Evolutionary conservation across 2,113 vertebrate species (phyloP).

Genomic region (Bos javanicus): DNA sequence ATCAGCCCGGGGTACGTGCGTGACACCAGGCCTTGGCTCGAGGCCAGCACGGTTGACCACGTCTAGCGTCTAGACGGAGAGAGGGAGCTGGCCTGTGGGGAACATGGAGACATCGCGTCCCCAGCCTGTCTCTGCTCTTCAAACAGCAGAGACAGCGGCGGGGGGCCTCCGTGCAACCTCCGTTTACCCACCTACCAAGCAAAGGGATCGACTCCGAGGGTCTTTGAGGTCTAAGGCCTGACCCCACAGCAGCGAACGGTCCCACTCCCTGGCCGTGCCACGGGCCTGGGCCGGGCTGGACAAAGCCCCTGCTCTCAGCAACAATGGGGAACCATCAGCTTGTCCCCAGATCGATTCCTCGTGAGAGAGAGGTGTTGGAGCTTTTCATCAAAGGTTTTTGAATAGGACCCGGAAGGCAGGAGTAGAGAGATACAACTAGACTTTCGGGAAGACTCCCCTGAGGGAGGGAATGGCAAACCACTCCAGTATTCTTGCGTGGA

Average conservation of each 20-base stretch:
- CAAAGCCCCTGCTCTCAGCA: background rate
- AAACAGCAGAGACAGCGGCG: fast-evolving
- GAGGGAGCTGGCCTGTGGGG: background rate
- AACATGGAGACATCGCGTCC: fast-evolving
- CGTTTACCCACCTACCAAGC: background rate
- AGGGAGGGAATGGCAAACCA: background rate
- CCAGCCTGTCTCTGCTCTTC: background rate
- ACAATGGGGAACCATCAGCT: background rate
- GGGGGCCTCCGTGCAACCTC: background rate
- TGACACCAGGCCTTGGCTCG: fast-evolving
- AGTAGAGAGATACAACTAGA: background rate
- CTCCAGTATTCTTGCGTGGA: background rate
- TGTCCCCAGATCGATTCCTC: background rate
- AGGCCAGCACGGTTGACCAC: fast-evolving
- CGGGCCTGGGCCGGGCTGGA: background rate
- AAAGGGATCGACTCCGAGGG: background rate
- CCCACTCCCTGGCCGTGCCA: background rate
- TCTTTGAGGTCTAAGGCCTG: background rate
- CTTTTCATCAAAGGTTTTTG: background rate
- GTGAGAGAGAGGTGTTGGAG: background rate
- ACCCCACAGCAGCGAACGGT: background rate
- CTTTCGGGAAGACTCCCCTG: background rate
- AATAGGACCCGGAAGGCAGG: background rate
- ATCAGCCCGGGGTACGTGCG: background rate
- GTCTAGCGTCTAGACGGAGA: too few species aligned